Percentiles rank a stretch among this genome's conserved stretches.
Conservation (phyloP, 1,140 invertebrate species). For the Drosophila truncata region DNA sequence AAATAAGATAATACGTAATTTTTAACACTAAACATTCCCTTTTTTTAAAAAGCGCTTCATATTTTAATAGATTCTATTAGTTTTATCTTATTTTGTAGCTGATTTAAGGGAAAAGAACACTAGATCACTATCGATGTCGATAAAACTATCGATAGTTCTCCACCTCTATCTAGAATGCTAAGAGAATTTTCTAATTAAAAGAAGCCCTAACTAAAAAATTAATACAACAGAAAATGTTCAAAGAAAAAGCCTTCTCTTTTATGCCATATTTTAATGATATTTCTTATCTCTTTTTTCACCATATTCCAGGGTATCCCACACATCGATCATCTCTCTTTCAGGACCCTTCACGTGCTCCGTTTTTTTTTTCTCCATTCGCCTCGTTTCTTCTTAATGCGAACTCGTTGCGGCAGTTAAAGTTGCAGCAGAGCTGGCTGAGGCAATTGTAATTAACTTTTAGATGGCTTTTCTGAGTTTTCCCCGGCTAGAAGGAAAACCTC, state of each 20-base stretch:
- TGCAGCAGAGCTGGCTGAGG: slow-evolving; percentile 42
- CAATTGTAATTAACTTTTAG: slow-evolving; percentile 66
- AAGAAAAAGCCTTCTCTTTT: fast-evolving
- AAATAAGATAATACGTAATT: too few species aligned
- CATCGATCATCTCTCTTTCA: neutral
- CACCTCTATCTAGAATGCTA: too few species aligned
- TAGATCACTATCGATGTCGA: too few species aligned
- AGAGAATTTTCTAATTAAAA: neutral
- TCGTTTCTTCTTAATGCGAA: slow-evolving; percentile 50
- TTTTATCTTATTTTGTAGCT: too few species aligned
- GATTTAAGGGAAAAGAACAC: too few species aligned
- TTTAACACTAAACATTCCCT: too few species aligned
- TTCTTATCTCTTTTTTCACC: too few species aligned
- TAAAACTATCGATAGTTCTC: too few species aligned
- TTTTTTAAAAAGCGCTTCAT: too few species aligned
- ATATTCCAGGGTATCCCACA: slow-evolving; percentile 22
- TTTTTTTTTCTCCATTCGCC: slow-evolving; percentile 12
- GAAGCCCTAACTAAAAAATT: neutral
- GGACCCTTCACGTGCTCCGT: slow-evolving; percentile 21
- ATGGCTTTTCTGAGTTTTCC: slow-evolving; percentile 51
- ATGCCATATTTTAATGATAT: neutral
- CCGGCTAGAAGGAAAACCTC: too few species aligned
- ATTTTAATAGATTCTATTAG: too few species aligned
- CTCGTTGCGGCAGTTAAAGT: slow-evolving; percentile 58
- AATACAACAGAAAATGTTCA: too few species aligned